These are phyloP conservation scores for Zaprionus taronus DNA, from an alignment of 1,140 invertebrate species.

Conservation along the genomic window DNA sequence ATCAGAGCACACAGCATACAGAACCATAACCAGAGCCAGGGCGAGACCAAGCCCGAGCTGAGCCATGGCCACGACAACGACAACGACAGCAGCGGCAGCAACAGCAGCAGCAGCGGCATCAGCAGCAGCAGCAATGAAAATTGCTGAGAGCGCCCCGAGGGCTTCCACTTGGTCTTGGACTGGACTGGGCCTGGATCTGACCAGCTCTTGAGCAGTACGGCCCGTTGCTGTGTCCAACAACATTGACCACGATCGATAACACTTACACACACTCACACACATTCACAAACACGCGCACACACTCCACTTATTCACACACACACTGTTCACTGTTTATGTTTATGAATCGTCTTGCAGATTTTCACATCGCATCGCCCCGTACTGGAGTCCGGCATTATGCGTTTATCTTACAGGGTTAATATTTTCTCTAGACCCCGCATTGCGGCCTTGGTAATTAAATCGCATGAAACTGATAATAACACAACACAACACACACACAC, in stretches of 20 bases:
- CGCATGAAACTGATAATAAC: conserved; percentile 71
- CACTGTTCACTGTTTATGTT: conserved; percentile 59
- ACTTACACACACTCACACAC: conserved; percentile 44
- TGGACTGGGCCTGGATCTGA: conserved; percentile 60
- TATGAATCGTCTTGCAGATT: conserved; percentile 74
- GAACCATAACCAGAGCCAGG: conserved; percentile 26
- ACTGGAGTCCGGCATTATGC: conserved; percentile 60
- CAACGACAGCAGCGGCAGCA: conserved; percentile 10
- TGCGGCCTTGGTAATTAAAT: conserved; percentile 75
- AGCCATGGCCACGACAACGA: conserved; percentile 27
- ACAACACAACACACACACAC: conserved; percentile 2
- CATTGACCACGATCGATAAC: conserved; percentile 80
- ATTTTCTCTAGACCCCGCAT: conserved; percentile 60
- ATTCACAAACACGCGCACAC: conserved; percentile 16
- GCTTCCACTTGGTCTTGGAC: conserved; percentile 65
- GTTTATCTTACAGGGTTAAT: conserved; percentile 77
- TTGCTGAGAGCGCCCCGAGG: conserved; percentile 83
- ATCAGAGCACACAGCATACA: conserved; percentile 44
- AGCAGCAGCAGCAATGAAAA: conserved; percentile 69
- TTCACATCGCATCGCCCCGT: conserved; percentile 38
- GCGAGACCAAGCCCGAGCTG: conserved; percentile 3
- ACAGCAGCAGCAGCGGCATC: conserved; percentile 16
- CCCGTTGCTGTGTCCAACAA: conserved; percentile 60
- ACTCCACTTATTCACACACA: neutral
- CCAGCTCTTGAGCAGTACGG: conserved; percentile 41